Percentiles rank a stretch among this genome's conserved stretches.
These are phyloP conservation scores for Prenolepis imparis DNA, from an alignment of 2,888 invertebrate species.

Conservation along the genomic window DNA sequence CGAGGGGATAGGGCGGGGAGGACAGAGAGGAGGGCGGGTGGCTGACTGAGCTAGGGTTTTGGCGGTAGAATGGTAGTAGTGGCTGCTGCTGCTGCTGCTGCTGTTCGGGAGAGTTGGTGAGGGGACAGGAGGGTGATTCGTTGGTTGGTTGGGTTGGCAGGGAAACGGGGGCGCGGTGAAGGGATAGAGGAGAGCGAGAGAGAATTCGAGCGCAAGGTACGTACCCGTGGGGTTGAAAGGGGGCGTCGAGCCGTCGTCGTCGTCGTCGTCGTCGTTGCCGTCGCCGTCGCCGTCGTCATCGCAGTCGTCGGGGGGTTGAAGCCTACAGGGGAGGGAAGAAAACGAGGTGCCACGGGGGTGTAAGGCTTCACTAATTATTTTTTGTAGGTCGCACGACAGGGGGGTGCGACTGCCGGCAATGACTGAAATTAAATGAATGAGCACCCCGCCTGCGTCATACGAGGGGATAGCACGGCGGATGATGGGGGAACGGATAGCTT, in stretches of 20 bases:
- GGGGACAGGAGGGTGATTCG: constrained; percentile 68
- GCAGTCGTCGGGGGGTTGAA: constrained; percentile 68
- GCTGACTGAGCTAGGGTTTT: constrained; percentile 83
- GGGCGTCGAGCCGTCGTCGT: constrained; percentile 75
- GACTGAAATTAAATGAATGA: constrained; percentile 86
- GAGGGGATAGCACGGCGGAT: constrained; percentile 37
- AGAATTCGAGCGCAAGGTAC: constrained; percentile 84
- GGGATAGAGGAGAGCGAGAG: constrained; percentile 70
- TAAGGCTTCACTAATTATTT: constrained; percentile 86
- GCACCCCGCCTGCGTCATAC: constrained; percentile 74
- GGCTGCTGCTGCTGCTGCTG: constrained; percentile 66
- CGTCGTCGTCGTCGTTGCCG: constrained; percentile 61
- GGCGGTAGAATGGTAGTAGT: constrained; percentile 76
- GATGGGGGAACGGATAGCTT: constrained; percentile 65
- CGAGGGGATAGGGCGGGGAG: constrained; percentile 42
- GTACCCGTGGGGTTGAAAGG: constrained; percentile 82
- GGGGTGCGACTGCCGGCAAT: constrained; percentile 83
- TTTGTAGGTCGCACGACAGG: constrained; percentile 85
- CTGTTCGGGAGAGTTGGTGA: constrained; percentile 69
- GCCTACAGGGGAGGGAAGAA: constrained; percentile 63
- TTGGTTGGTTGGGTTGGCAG: constrained; percentile 80
- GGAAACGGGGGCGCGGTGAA: constrained; percentile 75
- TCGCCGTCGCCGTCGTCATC: constrained; percentile 55
- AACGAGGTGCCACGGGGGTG: constrained; percentile 75
- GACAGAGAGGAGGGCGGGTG: constrained; percentile 72